Evolutionary conservation across 2,113 vertebrate genomes (phyloP), one percentile per base, ranked within the genome.

Genomic region (Tragelaphus imberbis): DNA sequence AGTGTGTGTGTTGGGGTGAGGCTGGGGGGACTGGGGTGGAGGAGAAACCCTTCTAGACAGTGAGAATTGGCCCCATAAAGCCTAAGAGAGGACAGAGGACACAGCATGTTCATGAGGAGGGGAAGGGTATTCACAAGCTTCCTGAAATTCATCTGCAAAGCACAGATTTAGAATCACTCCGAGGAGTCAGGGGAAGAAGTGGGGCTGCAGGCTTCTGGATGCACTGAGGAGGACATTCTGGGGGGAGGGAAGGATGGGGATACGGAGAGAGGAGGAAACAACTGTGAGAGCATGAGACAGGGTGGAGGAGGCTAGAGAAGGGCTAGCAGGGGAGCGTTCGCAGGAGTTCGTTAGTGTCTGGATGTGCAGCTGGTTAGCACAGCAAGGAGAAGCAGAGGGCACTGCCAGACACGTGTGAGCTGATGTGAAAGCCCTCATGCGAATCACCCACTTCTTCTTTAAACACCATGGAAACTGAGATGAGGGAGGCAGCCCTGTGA

Each of bases 321-420:
- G 79, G 0, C 89, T 6, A 6, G 25, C 30, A 11, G 25, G 25
- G 14, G 6, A 84, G 30, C 2, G 6, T 7, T 28, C 10, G 0
- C 1, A 44, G 47, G 63, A 84, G 53, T 7, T 1, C 1, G 0
- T 4, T 30, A 40, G 12, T 28, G 6, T 49, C 11, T 3, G 5
- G 36, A 71, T 53, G 40, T 5, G 7, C 17, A 51, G n/a, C 84
- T 36, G 28, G 1, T 23, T 14, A 58, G 15, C 0, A 0, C 6
- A 77, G 28, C 6, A 27, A 21, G 23, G n/a, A 47, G 44, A 88
- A 59, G 47, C 36, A 27, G 47, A n/a, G 56, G 61, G 30, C 10
- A 21, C 90, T 55, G 59, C 25, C 56, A 33, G 85, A 47, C 27
- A 40, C 2, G 0, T 4, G 15, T 23, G 33, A 14, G 19, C 40